Base-by-base conservation (phyloP, 2,797 vertebrate species). In the Novumbra hubbsi region DNA sequence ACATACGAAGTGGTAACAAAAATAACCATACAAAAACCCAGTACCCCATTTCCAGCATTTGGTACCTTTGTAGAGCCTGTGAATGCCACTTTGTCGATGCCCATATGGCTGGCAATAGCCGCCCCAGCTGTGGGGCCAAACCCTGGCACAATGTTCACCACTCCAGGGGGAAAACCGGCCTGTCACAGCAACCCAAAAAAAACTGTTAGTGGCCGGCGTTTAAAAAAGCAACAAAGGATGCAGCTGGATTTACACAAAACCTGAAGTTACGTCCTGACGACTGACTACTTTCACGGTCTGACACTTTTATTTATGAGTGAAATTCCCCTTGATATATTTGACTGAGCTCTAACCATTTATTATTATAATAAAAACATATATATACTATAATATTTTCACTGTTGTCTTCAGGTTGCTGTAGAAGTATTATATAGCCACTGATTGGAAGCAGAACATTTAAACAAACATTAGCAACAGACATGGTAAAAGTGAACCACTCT, bases 91-190 rank as follows among this genome's bases (percentile, higher is more conserved):
- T 99, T 99, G 90, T 95, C 92, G 30, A 99, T 90, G 70, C 90
- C 93, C 75, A 94, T 95, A 81, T 99, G 97, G 62, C 86, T 92
- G 57, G 96, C 94, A 65, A 99, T 96, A 0, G 97, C 95, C 14
- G 95, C 96, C 69, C 97, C 97, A 0, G 94, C 96, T 0, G 95
- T 97, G 32, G 96, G 95, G 4, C 97, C 97, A 0, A 95, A 98
- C 30, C 97, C 97, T 15, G 97, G 97, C 48, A 98, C 86, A 1
- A 99, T 97, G 86, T 98, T 98, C 78, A 99, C 96, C 60, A 99
- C 97, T 24, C 97, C 97, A 0, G 96, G 95, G 82, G 97, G 97
- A 82, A 99, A 97, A 1, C 95, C 95, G 5, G 93, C 95, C 95
- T 72, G 9, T 5, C 32, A 72, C 27, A 34, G 57, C 70, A 62